Conservation (phyloP, 2,888 invertebrate genomes). For the Glaucopsyche alexis region DNA sequence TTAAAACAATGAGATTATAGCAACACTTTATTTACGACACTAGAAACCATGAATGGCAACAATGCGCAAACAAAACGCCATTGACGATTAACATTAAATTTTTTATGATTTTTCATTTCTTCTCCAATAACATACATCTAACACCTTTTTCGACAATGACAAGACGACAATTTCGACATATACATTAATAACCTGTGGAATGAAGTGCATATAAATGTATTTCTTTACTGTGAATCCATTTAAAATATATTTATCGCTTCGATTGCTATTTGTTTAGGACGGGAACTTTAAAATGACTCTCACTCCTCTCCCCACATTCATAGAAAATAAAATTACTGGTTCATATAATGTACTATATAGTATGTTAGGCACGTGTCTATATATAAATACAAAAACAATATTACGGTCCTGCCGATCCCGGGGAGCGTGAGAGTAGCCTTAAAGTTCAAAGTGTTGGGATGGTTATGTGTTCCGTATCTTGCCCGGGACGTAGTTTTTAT, state of each 20-base stretch:
- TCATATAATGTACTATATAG: slow-evolving; percentile 27
- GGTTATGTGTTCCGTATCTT: slow-evolving; percentile 97
- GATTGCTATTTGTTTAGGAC: slow-evolving; percentile 35
- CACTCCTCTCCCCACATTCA: slow-evolving; percentile 30
- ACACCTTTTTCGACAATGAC: slow-evolving; percentile 28
- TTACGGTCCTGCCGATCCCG: slow-evolving; percentile 31
- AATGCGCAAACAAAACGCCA: slow-evolving; percentile 31
- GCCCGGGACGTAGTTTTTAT: slow-evolving; percentile 99
- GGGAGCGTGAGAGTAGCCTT: slow-evolving; percentile 46
- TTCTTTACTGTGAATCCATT: slow-evolving; percentile 38
- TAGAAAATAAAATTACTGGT: slow-evolving; percentile 6
- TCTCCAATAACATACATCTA: slow-evolving; percentile 22
- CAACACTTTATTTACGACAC: slow-evolving; percentile 5
- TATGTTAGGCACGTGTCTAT: slow-evolving; percentile 31
- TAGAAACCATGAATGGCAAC: slow-evolving; percentile 10
- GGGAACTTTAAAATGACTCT: slow-evolving; percentile 47
- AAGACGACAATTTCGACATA: slow-evolving; percentile 27
- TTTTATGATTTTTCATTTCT: background rate
- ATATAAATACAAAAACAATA: slow-evolving; percentile 27
- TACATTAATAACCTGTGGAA: slow-evolving; percentile 57
- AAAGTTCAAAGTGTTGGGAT: slow-evolving; percentile 47
- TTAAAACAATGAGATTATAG: slow-evolving; percentile 40
- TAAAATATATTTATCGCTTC: slow-evolving; percentile 40
- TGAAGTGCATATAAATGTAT: slow-evolving; percentile 50
- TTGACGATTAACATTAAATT: slow-evolving; percentile 29